Percentiles rank a stretch among this genome's conserved stretches.
These are phyloP conservation scores for Schizopygopsis malacanthus DNA, from an alignment of 2,797 vertebrate species.

Conservation along the genomic window DNA sequence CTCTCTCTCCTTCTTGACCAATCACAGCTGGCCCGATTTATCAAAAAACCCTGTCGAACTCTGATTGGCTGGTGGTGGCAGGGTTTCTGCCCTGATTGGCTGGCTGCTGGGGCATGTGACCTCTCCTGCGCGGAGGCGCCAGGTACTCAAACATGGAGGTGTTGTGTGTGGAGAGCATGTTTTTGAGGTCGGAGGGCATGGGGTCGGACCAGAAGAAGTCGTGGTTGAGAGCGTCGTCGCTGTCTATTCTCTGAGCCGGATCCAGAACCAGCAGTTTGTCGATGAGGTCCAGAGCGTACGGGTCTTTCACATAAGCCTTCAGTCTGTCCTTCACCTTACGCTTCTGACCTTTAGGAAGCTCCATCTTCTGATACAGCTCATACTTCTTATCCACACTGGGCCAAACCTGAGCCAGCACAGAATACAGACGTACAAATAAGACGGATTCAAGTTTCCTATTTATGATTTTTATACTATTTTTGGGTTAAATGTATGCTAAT, in stretches of 20 bases:
- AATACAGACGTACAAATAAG: not conserved
- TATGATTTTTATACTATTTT: no score
- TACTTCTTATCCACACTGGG: slow-evolving; percentile 94
- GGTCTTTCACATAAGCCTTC: slow-evolving; percentile 96
- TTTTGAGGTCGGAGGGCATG: slow-evolving; percentile 98
- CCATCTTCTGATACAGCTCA: slow-evolving; percentile 95
- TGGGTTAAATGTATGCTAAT: no score
- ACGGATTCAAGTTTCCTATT: not conserved
- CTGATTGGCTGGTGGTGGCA: slow-evolving; percentile 91
- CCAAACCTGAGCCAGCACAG: slow-evolving; percentile 83
- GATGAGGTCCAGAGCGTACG: slow-evolving; percentile 92
- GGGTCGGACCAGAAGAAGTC: slow-evolving; percentile 99
- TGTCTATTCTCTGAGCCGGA: slow-evolving; percentile 90
- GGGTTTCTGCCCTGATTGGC: slow-evolving; percentile 95
- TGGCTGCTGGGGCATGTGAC: slow-evolving; percentile 94
- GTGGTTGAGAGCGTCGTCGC: slow-evolving; percentile 94
- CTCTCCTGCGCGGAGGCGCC: slow-evolving; percentile 89
- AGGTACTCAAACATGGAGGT: slow-evolving; percentile 99
- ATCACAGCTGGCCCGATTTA: slow-evolving; percentile 17
- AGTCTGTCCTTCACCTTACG: slow-evolving; percentile 97
- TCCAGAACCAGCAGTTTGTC: slow-evolving; percentile 95
- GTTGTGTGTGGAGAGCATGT: slow-evolving; percentile 98
- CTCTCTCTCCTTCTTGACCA: slow-evolving; percentile 15
- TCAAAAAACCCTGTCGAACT: slow-evolving; percentile 93
- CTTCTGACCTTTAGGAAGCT: slow-evolving; percentile 96